These are phyloP conservation scores for Crotalus tigris DNA, from an alignment of 2,113 vertebrate genomes.

Conservation along the genomic window DNA sequence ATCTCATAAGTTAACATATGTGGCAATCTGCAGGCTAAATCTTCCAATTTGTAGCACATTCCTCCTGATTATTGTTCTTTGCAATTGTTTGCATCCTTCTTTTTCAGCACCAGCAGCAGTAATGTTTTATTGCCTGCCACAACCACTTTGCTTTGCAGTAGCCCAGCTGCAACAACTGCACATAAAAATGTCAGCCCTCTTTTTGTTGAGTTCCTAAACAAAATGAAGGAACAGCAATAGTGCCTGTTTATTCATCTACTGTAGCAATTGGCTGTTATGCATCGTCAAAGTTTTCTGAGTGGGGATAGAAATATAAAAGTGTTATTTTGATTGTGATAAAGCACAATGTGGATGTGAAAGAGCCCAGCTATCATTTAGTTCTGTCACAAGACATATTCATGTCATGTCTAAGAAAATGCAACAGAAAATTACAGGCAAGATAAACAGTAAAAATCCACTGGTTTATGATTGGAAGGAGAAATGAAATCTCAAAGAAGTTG, in stretches of 20 bases:
- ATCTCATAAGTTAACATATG: slow-evolving; percentile 30
- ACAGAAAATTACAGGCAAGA: not conserved
- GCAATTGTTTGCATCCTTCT: slow-evolving; percentile 41
- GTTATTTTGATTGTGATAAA: slow-evolving; percentile 28
- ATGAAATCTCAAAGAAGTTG: not conserved
- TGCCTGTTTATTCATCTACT: slow-evolving; percentile 47
- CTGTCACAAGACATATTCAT: not conserved
- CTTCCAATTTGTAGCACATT: slow-evolving; percentile 25
- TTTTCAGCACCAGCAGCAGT: slow-evolving; percentile 28
- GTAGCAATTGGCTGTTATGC: slow-evolving; percentile 31
- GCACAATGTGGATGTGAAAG: slow-evolving; percentile 13
- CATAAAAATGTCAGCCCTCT: slow-evolving; percentile 42
- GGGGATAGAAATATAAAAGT: slow-evolving; percentile 38
- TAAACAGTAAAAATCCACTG: not conserved
- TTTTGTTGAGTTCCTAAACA: slow-evolving; percentile 27
- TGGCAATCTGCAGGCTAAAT: slow-evolving; percentile 40
- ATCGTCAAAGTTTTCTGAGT: slow-evolving; percentile 22
- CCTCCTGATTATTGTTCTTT: slow-evolving; percentile 27
- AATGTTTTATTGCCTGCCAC: slow-evolving; percentile 21
- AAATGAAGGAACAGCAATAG: slow-evolving; percentile 54
- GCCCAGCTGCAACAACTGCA: slow-evolving; percentile 52
- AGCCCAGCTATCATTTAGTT: slow-evolving; percentile 41
- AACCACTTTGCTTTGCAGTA: slow-evolving; percentile 50
- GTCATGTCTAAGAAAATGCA: slow-evolving; percentile 24
- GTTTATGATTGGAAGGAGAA: not conserved